phyloP scores from a whole-genome alignment of 2,888 invertebrate species.

The Oxytorus armatus region DNA sequence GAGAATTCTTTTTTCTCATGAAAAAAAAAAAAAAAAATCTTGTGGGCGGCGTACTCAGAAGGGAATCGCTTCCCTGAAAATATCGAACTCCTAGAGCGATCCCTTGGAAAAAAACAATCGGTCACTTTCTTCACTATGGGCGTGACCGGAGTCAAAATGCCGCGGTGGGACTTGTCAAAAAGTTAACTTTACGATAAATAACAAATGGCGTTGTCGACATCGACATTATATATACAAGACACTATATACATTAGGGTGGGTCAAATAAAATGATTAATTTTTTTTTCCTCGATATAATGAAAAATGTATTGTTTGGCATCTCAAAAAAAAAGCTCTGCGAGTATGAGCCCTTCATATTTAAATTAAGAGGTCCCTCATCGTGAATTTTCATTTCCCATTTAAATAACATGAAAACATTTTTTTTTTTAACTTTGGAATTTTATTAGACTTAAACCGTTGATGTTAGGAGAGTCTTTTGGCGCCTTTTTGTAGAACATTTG shows the following conservation, averaged over 20 bases:
- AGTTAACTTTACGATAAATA: not conserved
- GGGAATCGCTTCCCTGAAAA: conserved; percentile 47
- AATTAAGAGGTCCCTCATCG: too few species aligned
- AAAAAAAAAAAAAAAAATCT: conserved; percentile 35
- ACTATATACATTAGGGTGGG: not conserved
- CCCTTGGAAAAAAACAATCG: conserved; percentile 51
- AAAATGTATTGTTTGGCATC: too few species aligned
- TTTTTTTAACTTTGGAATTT: too few species aligned
- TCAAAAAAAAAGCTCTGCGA: too few species aligned
- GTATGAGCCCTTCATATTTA: too few species aligned
- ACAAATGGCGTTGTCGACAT: not conserved
- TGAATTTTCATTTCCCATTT: too few species aligned
- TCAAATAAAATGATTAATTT: too few species aligned
- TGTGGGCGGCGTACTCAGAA: conserved; percentile 25
- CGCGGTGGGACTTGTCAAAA: not conserved
- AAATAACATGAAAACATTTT: too few species aligned
- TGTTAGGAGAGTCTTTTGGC: too few species aligned
- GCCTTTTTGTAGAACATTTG: too few species aligned
- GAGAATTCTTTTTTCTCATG: conserved; percentile 11
- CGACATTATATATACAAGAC: not conserved
- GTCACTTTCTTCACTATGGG: conserved; percentile 23
- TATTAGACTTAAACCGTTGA: too few species aligned
- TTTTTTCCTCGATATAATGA: too few species aligned
- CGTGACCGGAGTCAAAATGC: conserved; percentile 13
- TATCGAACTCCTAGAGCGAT: not conserved